Percentiles rank a stretch among this genome's conserved stretches.
phyloP scores from a whole-genome alignment of 2,888 invertebrate species.

The Halictus quadricinctus region DNA sequence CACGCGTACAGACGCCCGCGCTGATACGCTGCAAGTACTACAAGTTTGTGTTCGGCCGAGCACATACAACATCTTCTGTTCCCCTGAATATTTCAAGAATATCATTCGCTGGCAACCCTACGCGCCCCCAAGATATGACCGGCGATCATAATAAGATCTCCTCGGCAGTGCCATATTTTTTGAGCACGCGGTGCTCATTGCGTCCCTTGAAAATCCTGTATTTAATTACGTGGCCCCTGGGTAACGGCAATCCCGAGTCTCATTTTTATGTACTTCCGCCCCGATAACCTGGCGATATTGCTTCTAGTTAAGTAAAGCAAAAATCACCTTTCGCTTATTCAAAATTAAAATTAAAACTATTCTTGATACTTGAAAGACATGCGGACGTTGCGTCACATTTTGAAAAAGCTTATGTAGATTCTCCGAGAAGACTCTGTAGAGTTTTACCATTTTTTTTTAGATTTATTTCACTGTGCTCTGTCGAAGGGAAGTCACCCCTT shows the following conservation, averaged over 20 bases:
- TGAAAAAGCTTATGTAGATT: too few species aligned
- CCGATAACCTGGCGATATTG: neutral
- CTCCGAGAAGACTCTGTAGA: too few species aligned
- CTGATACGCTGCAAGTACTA: slow-evolving; percentile 21
- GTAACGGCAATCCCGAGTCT: too few species aligned
- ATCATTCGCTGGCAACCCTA: slow-evolving; percentile 52
- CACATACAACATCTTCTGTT: slow-evolving; percentile 69
- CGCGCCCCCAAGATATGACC: slow-evolving; percentile 24
- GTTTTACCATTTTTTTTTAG: too few species aligned
- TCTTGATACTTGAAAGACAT: too few species aligned
- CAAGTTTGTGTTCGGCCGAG: slow-evolving; percentile 55
- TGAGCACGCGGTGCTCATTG: neutral
- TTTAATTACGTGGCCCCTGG: neutral
- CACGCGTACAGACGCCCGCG: slow-evolving; percentile 20
- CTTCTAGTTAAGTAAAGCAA: neutral
- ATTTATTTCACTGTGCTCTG: too few species aligned
- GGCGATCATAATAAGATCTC: slow-evolving; percentile 13
- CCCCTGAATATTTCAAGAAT: slow-evolving; percentile 72
- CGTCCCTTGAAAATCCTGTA: neutral
- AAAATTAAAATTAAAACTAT: neutral
- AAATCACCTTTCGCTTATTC: neutral
- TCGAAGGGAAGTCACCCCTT: too few species aligned
- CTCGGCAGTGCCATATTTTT: slow-evolving; percentile 33
- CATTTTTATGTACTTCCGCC: too few species aligned
- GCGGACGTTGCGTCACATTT: too few species aligned